Base-by-base conservation (phyloP, 2,888 invertebrate species). In the Julus scandinavius region DNA sequence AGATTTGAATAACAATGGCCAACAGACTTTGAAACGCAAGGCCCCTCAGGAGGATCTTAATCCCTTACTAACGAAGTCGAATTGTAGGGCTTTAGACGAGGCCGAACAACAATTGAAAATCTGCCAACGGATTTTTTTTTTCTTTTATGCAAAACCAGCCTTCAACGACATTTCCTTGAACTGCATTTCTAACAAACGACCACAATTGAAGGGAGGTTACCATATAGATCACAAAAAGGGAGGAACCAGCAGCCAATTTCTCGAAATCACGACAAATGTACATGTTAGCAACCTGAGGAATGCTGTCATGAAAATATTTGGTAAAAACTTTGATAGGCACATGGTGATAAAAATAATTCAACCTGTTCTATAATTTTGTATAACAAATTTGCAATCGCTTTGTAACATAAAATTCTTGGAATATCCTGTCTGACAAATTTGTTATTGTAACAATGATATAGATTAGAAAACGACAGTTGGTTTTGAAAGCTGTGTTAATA, bases 31-130 rank as follows among this genome's bases (percentile, higher is more conserved):
- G 63, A 63, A 63, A 63, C n/a, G 63, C 63, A 6, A 63, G 63
- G 63, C 9, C 63, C 63, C 63, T 20, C n/a, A 63, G 63, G 63
- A 63, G 63, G 63, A 63, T 63, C 63, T 63, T 63, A 63, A 63
- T 63, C 63, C 63, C 63, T 20, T 20, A 20, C 63, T 63, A 63
- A 63, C 63, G 63, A 63, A 63, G 63, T 63, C 63, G 63, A 63
- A 63, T 63, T 63, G 63, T 15, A 63, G 63, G 63, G 63, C 63
- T 63, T 63, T 63, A 63, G 63, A 20, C 20, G 63, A 63, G 63
- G 63, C 63, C 63, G 63, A 63, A 63, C 63, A 63, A 63, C 63
- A 63, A 63, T 63, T n/a, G 63, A 63, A 63, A 63, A 63, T 63
- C 63, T 63, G 63, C 63, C 20, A 20, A 5, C 1, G 20, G 63